These are phyloP conservation scores for Drosophila neocordata DNA, from an alignment of 1,140 invertebrate species.

Conservation along the genomic window DNA sequence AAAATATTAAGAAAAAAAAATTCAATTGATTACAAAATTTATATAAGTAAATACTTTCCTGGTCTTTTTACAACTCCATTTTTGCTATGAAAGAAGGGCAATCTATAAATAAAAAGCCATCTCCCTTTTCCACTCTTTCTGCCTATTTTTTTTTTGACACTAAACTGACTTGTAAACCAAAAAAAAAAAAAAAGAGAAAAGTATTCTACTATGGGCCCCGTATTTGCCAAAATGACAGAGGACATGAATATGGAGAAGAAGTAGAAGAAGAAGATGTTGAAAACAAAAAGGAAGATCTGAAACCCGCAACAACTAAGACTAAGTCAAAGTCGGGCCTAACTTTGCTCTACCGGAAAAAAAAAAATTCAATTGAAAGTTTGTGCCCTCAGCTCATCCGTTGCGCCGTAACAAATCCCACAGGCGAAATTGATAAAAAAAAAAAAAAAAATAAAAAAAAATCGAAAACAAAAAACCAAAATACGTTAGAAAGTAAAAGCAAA, in stretches of 20 bases:
- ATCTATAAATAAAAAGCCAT: conserved; percentile 75
- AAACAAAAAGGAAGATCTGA: background rate
- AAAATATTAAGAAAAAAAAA: too few species aligned
- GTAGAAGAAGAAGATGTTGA: background rate
- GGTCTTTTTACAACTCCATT: background rate
- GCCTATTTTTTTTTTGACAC: conserved; percentile 47
- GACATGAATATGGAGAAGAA: background rate
- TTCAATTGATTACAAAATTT: too few species aligned
- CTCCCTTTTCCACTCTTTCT: conserved; percentile 17
- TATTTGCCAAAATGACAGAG: conserved; percentile 64
- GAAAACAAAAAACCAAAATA: conserved; percentile 27
- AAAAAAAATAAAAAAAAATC: conserved; percentile 20
- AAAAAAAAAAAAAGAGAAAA: conserved; percentile 76
- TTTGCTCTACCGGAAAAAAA: conserved; percentile 40
- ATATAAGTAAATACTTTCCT: too few species aligned
- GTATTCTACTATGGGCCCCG: conserved; percentile 46
- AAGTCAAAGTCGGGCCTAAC: conserved; percentile 28
- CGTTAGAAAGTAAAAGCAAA: conserved; percentile 67
- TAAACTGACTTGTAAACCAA: conserved; percentile 78
- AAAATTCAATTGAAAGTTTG: conserved; percentile 76
- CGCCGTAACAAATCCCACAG: conserved; percentile 77
- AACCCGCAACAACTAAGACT: conserved; percentile 14
- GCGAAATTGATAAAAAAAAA: conserved; percentile 74
- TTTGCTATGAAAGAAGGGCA: conserved; percentile 5
- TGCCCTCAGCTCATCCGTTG: conserved; percentile 66